Evolutionary conservation across 2,113 vertebrate species (phyloP).

Genomic region (Nannobrachium achirus): DNA sequence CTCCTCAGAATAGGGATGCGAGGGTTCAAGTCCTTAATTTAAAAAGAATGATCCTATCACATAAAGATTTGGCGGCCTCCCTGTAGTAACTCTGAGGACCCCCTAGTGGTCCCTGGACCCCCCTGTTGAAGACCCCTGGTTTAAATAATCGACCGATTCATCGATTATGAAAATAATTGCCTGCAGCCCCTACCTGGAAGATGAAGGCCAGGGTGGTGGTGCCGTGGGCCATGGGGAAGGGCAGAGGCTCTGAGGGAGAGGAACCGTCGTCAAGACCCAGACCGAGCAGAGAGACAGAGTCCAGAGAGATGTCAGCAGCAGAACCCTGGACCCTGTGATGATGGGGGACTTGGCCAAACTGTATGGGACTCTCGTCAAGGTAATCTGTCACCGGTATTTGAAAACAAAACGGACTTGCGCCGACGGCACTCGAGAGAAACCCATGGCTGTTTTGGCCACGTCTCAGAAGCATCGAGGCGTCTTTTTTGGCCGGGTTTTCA

Average conservation of each 20-base stretch:
- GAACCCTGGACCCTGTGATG: constrained; percentile 25
- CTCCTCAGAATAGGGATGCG: too few species aligned
- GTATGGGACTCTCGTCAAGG: constrained; percentile 67
- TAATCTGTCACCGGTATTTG: constrained; percentile 67
- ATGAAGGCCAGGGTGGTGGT: constrained; percentile 89
- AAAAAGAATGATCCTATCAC: too few species aligned
- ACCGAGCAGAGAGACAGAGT: constrained; percentile 11
- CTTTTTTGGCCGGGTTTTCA: constrained; percentile 7
- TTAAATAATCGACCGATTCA: too few species aligned
- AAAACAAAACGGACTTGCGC: constrained; percentile 56
- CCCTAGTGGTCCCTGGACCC: too few species aligned
- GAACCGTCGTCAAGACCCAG: too few species aligned
- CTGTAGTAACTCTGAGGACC: too few species aligned
- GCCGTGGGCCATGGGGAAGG: constrained; percentile 82
- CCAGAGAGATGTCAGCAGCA: not conserved
- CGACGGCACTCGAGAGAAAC: not conserved
- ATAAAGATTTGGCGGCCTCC: too few species aligned
- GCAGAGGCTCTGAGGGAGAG: constrained; percentile 67
- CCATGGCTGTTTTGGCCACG: constrained; percentile 2
- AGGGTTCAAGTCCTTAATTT: too few species aligned
- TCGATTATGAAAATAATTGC: too few species aligned
- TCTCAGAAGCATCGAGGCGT: constrained; percentile 24
- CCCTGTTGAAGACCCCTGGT: too few species aligned
- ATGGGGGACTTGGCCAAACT: constrained; percentile 69
- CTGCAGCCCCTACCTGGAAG: too few species aligned